These are phyloP conservation scores for Lamellibrachia columna DNA, from an alignment of 2,888 invertebrate species.

Conservation along the genomic window DNA sequence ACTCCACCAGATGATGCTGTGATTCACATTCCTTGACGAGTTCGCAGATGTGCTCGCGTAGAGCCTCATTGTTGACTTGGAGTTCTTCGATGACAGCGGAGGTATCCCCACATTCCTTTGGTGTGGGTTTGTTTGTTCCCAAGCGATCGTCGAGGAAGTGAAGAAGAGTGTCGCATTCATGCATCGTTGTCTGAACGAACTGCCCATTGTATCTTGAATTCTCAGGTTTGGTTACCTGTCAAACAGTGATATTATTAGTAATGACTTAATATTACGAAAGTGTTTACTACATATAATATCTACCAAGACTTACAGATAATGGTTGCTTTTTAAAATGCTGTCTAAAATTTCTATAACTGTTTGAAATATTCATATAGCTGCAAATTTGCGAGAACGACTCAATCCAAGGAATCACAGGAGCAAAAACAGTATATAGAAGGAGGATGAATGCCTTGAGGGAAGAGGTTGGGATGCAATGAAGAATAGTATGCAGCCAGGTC, in stretches of 20 bases:
- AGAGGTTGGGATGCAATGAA: too few relatives aligned
- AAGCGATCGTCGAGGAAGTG: neutral
- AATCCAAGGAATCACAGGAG: too few relatives aligned
- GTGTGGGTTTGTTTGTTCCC: neutral
- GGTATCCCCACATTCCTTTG: neutral
- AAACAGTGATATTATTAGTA: neutral
- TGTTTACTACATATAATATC: too few relatives aligned
- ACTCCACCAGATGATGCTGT: neutral
- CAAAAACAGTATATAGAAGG: too few relatives aligned
- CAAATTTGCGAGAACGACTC: too few relatives aligned
- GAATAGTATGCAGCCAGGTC: too few relatives aligned
- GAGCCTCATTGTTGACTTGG: constrained; percentile 54
- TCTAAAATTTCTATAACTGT: too few relatives aligned
- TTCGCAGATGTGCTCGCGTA: constrained; percentile 52
- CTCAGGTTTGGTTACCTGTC: neutral
- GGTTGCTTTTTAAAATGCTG: too few relatives aligned
- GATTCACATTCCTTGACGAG: constrained; percentile 53
- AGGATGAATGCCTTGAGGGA: too few relatives aligned
- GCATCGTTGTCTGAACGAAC: neutral
- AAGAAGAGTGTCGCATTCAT: neutral
- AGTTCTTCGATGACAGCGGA: constrained; percentile 53
- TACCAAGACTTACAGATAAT: too few relatives aligned
- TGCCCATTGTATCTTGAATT: neutral
- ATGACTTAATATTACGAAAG: too few relatives aligned
- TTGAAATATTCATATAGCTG: too few relatives aligned